Evolutionary conservation across 2,797 vertebrate species (phyloP), one percentile per base, ranked within the genome.

Genomic region (Siniperca undulata): DNA sequence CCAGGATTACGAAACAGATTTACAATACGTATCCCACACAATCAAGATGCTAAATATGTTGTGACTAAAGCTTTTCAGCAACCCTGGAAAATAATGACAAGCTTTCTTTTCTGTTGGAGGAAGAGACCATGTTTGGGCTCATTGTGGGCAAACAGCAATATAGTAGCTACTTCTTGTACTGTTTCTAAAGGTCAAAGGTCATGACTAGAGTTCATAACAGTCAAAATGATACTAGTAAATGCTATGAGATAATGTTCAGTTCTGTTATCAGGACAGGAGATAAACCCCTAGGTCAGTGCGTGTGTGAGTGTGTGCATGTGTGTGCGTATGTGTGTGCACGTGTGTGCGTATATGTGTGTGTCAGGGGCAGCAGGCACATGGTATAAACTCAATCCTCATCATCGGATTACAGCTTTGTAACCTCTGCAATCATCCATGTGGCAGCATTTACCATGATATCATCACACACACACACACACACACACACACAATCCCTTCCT

Each of bases 321-420:
- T 68, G 56, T 69, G 78, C 68, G 72, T 53, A 24, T 67, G 82
- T 71, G 66, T 71, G 59, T 68, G 77, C 44, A 22, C 53, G 80
- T 64, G 42, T 77, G 74, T 64, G 52, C 70, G 42, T 61, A 59
- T 62, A 62, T 52, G 70, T 64, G 73, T 58, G 38, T 34, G 44
- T 22, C 24, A 7, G 42, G 4, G 30, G 17, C 53, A 74, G 24
- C 48, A 66, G 64, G 75, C 64, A 19, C 73, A 75, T 56, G 71
- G 69, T 65, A 10, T 61, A 44, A 87, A 76, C 52, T 52, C 12
- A 7, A 77, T 77, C 80, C 52, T 62, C 72, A 85, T 88, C 84
- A 76, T 79, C 22, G 44, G 89, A 91, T 91, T 90, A 92, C 65
- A 74, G 67, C 19, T 36, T 65, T 48, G 66, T 74, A 86, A 90